Base-by-base conservation (phyloP, 2,113 vertebrate species). In the Malurus melanocephalus region DNA sequence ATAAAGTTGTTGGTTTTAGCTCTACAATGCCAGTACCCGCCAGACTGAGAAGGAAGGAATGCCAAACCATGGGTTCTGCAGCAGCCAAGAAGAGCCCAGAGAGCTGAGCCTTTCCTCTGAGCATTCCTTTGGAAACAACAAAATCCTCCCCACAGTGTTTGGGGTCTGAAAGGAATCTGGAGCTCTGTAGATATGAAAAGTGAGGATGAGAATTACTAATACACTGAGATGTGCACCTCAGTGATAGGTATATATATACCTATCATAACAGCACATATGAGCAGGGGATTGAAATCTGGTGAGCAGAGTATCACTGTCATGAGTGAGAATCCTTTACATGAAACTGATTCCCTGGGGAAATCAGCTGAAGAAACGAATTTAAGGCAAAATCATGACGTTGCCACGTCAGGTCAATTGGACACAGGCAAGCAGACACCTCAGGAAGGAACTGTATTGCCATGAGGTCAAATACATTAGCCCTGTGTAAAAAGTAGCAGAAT, bases 21-120 rank as follows among this genome's bases (percentile, higher is more conserved):
- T 60, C 19, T 86, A 52, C 75, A 89, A 64, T 43, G 16, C 32
- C 60, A 69, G 8, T 61, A 62, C 32, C 80, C 74, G 30, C 19
- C 43, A 71, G 66, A 67, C 17, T 45, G 56, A 77, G 45, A 74
- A 74, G 7, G 52, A 48, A 83, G 55, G 40, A 80, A 72, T 38
- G 20, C 11, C 72, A 89, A 30, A 48, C 30, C 28, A 10, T 48
- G 64, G 16, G 35, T 6, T 59, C 24, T 82, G 24, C 1, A 3
- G 52, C n/a, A 80, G 35, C 22, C 71, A 42, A 22, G 64, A 42
- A 1, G 14, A 74, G 17, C 19, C 0, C 0, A 62, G 30, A 43
- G 43, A 84, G 57, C 45, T 35, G 33, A 80, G 16, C 20, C 16
- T 87, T 65, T 85, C 59, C 46, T 55, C 4, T 21, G 33, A 64